phyloP scores from a whole-genome alignment of 2,113 vertebrate genomes.

The Nicator chloris region DNA sequence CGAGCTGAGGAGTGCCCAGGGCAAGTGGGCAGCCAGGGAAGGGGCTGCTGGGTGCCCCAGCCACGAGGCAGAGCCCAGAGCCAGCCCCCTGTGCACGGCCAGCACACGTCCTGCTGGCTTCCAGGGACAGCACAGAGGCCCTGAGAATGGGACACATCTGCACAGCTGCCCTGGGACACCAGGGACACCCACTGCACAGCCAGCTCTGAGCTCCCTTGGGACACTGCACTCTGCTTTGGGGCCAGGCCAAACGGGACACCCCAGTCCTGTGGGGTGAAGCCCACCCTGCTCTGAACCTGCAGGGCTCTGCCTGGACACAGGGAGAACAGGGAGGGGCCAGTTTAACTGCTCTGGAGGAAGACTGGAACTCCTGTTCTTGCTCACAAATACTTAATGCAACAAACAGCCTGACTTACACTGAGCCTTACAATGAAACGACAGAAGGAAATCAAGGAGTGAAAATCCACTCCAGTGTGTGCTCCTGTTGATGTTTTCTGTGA shows the following conservation, averaged over 20 bases:
- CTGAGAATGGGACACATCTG: neutral
- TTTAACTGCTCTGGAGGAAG: neutral
- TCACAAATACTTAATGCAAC: slow-evolving; percentile 12
- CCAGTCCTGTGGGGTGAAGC: neutral
- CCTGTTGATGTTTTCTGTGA: neutral
- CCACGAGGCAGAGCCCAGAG: neutral
- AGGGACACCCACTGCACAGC: fast-evolving
- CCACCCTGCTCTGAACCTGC: neutral
- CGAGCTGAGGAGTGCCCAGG: neutral
- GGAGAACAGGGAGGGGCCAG: neutral
- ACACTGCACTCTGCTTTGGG: neutral
- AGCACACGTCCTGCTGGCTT: neutral
- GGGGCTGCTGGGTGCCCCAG: neutral
- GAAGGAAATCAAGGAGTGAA: neutral
- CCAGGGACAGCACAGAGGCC: neutral
- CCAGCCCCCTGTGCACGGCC: neutral
- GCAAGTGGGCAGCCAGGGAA: slow-evolving; percentile 1
- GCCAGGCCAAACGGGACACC: neutral
- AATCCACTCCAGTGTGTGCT: neutral
- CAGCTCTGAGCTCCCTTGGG: neutral
- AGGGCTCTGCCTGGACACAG: neutral
- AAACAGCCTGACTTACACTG: neutral
- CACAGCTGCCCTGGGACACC: neutral
- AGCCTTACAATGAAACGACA: neutral
- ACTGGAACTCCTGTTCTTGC: neutral